A percentile compares a stretch with the other conserved stretches of the same genome.
Conservation (phyloP, 2,888 invertebrate genomes). For the Oligia strigilis region DNA sequence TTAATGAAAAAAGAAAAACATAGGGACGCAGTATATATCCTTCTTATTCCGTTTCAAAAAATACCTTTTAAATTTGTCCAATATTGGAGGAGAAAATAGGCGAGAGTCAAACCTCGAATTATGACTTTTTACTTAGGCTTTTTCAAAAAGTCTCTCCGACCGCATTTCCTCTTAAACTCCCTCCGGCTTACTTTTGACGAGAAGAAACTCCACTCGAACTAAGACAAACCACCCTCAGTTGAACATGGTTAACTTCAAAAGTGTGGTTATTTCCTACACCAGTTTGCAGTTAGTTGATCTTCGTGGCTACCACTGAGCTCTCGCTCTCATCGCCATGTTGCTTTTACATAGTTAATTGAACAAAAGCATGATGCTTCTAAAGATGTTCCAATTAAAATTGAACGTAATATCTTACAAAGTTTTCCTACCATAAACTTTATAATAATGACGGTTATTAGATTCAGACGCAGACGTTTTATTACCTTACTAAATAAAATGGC, state of each 20-base stretch:
- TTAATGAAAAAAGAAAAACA: no score
- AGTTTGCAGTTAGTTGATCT: background rate
- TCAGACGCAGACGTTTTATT: conserved; percentile 52
- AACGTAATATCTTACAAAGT: conserved; percentile 25
- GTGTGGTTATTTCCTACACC: background rate
- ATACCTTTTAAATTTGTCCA: no score
- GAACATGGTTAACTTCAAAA: background rate
- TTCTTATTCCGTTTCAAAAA: no score
- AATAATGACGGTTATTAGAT: conserved; percentile 49
- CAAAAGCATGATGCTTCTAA: conserved; percentile 9
- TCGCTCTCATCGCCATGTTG: background rate
- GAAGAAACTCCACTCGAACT: background rate
- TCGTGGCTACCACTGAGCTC: background rate
- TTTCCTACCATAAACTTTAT: conserved; percentile 31
- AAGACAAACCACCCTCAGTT: background rate
- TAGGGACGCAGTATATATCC: no score
- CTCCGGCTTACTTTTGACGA: background rate
- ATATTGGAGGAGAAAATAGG: no score
- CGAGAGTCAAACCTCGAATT: no score
- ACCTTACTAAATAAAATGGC: conserved; percentile 51
- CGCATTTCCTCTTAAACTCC: no score
- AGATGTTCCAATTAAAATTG: conserved; percentile 36
- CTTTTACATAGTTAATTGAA: conserved; percentile 2
- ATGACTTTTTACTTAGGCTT: no score
- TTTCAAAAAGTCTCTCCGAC: no score